A percentile compares a stretch with the other conserved stretches of the same genome.
These are phyloP conservation scores for Phodopus roborovskii DNA, from an alignment of 2,113 vertebrate species.

Conservation along the genomic window DNA sequence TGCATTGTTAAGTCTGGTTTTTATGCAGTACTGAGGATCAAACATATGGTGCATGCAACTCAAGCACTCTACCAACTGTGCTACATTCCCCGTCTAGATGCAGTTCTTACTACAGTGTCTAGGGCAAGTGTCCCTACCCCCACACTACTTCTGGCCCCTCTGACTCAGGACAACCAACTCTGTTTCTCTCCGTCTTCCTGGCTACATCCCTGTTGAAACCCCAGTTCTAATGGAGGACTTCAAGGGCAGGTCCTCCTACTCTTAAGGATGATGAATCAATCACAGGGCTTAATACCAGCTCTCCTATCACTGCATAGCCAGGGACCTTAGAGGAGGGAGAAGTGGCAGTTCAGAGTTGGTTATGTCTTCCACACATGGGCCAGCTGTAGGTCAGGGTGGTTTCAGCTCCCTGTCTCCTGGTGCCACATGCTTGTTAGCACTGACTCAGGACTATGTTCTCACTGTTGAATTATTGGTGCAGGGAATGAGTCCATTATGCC, in stretches of 20 bases:
- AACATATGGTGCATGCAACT: rapidly evolving
- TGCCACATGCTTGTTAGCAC: rapidly evolving
- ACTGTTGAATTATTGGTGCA: neutral
- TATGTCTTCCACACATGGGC: neutral
- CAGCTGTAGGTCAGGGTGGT: neutral
- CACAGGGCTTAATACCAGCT: neutral
- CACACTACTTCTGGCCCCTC: neutral
- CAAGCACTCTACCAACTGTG: neutral
- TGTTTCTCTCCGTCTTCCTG: neutral
- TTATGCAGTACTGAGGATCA: neutral
- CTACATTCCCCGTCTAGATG: neutral
- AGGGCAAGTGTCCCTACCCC: neutral
- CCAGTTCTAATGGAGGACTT: neutral
- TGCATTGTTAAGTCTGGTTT: neutral
- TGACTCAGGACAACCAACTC: neutral
- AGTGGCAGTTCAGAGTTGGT: neutral
- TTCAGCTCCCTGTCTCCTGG: neutral
- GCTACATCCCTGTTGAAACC: neutral
- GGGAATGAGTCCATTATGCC: neutral
- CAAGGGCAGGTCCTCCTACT: neutral
- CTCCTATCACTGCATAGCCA: neutral
- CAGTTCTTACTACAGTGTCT: neutral
- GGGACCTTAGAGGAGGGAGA: neutral
- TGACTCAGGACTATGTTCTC: neutral
- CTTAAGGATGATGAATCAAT: neutral